Evolutionary conservation across 64 coral and sea anemone genomes (phyloP).

Genomic region (Montipora capricornis): DNA sequence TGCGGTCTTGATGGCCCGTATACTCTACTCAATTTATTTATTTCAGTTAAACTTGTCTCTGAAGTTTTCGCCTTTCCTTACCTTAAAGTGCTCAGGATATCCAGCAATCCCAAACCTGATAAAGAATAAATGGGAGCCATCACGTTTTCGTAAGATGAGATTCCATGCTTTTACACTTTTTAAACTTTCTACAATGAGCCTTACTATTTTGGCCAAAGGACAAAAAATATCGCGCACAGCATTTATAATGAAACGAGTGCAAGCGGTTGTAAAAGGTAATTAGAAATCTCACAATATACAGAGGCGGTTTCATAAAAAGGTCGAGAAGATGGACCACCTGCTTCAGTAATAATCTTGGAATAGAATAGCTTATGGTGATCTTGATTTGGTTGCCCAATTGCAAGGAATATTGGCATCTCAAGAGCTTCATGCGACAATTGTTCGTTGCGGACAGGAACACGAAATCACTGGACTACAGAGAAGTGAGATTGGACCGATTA

Average conservation of each 20-base stretch:
- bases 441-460: not conserved
- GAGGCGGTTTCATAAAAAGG: not conserved
- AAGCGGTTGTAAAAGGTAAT: not conserved
- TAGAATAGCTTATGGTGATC: not conserved
- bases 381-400: not conserved
- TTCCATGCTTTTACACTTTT: not conserved
- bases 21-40: too few species aligned
- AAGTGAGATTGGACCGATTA: not conserved
- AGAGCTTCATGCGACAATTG: not conserved
- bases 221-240: not conserved
- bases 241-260: not conserved
- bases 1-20: too few species aligned
- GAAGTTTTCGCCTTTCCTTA: constrained; percentile 4
- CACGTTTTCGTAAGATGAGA: not conserved
- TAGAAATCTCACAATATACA: not conserved
- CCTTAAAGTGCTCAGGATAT: constrained; percentile 69
- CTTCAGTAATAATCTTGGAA: not conserved
- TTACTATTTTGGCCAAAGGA: not conserved
- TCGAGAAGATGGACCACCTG: not conserved
- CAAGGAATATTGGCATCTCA: constrained; percentile 6
- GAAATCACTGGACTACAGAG: not conserved
- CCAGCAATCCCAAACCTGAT: constrained; percentile 76
- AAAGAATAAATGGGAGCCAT: constrained; percentile 38
- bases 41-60: too few species aligned
- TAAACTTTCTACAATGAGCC: too few species aligned